Base-by-base conservation (phyloP, 2,113 vertebrate species). In the Atrichornis clamosus region DNA sequence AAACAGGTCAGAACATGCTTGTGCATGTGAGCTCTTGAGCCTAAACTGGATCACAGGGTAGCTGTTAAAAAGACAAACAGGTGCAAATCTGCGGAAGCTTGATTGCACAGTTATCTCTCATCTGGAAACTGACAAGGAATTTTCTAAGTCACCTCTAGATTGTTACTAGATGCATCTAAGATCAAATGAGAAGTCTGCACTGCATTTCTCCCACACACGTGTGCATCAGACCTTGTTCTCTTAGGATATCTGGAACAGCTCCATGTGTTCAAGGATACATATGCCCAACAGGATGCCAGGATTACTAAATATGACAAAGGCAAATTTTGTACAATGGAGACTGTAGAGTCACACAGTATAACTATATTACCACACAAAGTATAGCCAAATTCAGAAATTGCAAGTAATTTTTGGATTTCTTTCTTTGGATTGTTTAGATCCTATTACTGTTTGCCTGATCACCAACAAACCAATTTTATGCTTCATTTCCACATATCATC, bases 251-350 rank as follows among this genome's bases (percentile, higher is more conserved):
- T 10, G 41, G 21, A 59, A 65, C 10, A 91, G 37, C 11, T 81
- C 12, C 56, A 39, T 10, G 17, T 28, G 58, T 53, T 76, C 27
- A 39, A 81, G 32, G 22, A 68, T 22, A 56, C 9, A 30, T 1
- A 5, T 7, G 11, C 16, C 35, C 44, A 77, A 17, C 21, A 68
- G 0, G 0, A 60, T 55, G 26, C 3, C 44, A 88, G 35, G 18
- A 32, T 50, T 46, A 46, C 12, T 6, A 30, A 24, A 35, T 17
- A 52, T 5, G 7, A 73, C 20, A 73, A 58, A 42, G 23, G 19
- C 14, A 83, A 46, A 7, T 52, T 91, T 46, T 49, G 16, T 44
- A 64, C 23, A 55, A 46, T 28, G 6, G 33, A 52, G 32, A 89
- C 19, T 50, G 9, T 23, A 46, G 12, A 70, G 30, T 39, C n/a